These are phyloP conservation scores for Cacoxenus indagator DNA, from an alignment of 2,888 invertebrate genomes.

Conservation along the genomic window DNA sequence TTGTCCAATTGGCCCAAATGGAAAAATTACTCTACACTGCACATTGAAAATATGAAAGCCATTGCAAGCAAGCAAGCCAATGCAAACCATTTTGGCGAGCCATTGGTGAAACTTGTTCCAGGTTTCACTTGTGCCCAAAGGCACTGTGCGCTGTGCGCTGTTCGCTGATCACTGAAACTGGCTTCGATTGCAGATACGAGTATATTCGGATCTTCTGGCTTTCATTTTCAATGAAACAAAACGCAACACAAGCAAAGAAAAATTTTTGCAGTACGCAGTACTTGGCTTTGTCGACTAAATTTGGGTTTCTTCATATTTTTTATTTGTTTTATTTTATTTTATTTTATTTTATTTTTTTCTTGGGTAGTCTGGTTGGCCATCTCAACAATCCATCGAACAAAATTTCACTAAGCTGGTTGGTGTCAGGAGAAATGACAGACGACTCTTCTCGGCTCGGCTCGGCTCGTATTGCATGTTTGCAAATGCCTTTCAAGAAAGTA, in stretches of 20 bases:
- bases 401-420: background rate
- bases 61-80: too few species aligned
- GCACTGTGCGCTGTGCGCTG: too few species aligned
- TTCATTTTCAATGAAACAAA: conserved; percentile 5
- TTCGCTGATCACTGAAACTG: background rate
- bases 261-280: background rate
- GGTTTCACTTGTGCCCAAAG: background rate
- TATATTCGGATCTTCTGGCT: background rate
- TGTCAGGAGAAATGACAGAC: background rate
- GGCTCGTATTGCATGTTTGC: too few species aligned
- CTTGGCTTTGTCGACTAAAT: too few species aligned
- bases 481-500: conserved; percentile 4
- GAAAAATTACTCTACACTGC: too few species aligned
- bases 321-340: background rate
- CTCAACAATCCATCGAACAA: background rate
- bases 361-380: background rate
- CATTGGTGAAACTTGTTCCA: background rate
- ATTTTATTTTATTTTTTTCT: background rate
- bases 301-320: background rate
- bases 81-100: too few species aligned
- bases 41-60: conserved; percentile 1
- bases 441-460: too few species aligned
- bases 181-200: background rate
- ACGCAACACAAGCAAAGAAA: too few species aligned
- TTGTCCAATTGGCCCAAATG: background rate